Base-by-base conservation (phyloP, 2,797 vertebrate genomes). In the Otolemur crassicaudatus region DNA sequence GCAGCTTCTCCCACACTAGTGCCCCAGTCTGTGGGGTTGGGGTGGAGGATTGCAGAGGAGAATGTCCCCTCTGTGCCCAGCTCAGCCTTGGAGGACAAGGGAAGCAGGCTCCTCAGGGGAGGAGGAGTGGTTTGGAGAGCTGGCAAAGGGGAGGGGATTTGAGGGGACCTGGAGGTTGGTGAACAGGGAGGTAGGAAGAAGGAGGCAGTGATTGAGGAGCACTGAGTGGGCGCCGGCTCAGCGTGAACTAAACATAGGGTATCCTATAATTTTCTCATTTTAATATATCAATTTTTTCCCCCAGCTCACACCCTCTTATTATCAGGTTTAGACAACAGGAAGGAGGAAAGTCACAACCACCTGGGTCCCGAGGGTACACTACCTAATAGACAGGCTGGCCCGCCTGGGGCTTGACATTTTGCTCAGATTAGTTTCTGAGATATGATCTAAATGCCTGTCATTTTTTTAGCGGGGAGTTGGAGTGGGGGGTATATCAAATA, bases 21-120 rank as follows among this genome's bases (percentile, higher is more conserved):
- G 73, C 46, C 58, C 37, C 49, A 77, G 31, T 19, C 76, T 77
- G 20, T 31, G 29, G 76, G 49, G 19, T 10, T 29, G 31, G 25
- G 7, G 27, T 31, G 31, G 82, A 2, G 2, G 63, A 7, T 22
- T 17, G 43, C 31, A 65, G 60, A 63, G 56, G 29, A n/a, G 43
- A 73, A 56, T 2, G 3, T 46, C 37, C 58, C 22, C 65, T 53
- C 87, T 23, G 22, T 11, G 5, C 3, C 65, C 7, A 3, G 43
- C 20, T 22, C 23, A 22, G 31, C 25, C 46, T 37, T 69, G 46
- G 29, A n/a, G 11, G 53, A 17, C 17, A 23, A 8, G 8, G 17
- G 19, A 76, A 49, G 25, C 12, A 43, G 70, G 49, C 0, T 0
- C 49, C 25, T 13, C 22, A 4, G n/a, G 27, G 31, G 0, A 16